These are phyloP conservation scores for Pollicipes pollicipes DNA, from an alignment of 1,140 invertebrate genomes.

Conservation along the genomic window DNA sequence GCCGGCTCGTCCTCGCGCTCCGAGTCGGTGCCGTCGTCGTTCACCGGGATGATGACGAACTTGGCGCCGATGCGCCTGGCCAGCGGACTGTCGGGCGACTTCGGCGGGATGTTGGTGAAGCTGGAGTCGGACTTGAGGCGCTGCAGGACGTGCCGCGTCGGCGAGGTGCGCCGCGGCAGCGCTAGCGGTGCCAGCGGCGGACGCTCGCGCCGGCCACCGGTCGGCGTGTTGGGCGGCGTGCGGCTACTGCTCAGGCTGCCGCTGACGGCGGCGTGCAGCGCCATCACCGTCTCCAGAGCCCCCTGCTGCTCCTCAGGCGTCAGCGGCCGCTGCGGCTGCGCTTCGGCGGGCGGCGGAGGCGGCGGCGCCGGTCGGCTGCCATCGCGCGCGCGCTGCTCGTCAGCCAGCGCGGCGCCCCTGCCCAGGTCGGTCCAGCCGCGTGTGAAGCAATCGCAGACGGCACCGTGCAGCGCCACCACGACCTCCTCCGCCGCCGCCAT, in stretches of 20 bases:
- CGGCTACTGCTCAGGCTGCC: slow-evolving; percentile 4
- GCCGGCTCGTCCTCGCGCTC: neutral
- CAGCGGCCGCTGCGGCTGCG: neutral
- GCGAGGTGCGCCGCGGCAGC: too few relatives aligned
- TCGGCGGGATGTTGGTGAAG: slow-evolving; percentile 18
- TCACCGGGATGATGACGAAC: slow-evolving; percentile 17
- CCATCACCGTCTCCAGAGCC: too few relatives aligned
- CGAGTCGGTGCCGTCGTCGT: neutral
- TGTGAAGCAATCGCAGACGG: neutral
- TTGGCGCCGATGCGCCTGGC: slow-evolving; percentile 13
- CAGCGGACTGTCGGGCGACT: slow-evolving; percentile 14
- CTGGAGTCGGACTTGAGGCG: slow-evolving; percentile 14
- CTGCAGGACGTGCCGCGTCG: slow-evolving; percentile 3
- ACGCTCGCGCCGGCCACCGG: neutral
- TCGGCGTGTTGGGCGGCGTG: slow-evolving; percentile 7
- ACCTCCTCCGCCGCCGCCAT: too few relatives aligned
- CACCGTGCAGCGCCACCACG: neutral
- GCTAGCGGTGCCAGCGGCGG: slow-evolving; percentile 5
- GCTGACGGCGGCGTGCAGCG: slow-evolving; percentile 10
- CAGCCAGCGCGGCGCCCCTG: neutral
- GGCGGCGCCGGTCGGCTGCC: too few relatives aligned
- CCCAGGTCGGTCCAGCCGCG: neutral
- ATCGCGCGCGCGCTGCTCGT: neutral
- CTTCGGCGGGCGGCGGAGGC: slow-evolving; percentile 23
- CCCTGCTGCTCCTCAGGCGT: slow-evolving; percentile 5